Percentiles rank a stretch among this genome's conserved stretches.
These are phyloP conservation scores for Atta colombica DNA, from an alignment of 1,140 invertebrate genomes.

Conservation along the genomic window DNA sequence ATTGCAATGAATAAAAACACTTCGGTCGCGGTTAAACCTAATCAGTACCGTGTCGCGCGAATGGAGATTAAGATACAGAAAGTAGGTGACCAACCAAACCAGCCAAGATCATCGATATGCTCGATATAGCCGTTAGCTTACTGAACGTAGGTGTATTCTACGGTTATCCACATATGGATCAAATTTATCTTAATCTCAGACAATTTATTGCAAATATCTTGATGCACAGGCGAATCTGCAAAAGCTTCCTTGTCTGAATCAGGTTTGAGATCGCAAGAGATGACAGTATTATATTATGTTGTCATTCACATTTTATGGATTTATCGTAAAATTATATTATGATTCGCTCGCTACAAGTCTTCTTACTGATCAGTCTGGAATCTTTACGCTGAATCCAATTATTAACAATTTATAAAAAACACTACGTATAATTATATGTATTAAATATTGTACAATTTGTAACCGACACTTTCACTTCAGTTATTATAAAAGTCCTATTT, in stretches of 20 bases:
- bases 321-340: constrained; percentile 1
- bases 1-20: constrained; percentile 64
- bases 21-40: constrained; percentile 59
- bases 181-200: constrained; percentile 33
- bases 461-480: neutral
- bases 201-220: constrained; percentile 12
- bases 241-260: neutral
- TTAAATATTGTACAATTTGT: neutral
- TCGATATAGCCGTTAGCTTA: constrained; percentile 74
- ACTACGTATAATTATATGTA: neutral
- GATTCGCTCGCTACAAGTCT: neutral
- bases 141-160: constrained; percentile 65
- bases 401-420: neutral
- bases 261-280: neutral
- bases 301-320: neutral
- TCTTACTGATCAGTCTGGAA: neutral
- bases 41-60: constrained; percentile 61
- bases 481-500: neutral
- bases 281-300: constrained; percentile 16
- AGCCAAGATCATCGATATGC: constrained; percentile 65
- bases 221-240: neutral
- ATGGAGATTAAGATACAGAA: constrained; percentile 70
- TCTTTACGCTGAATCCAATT: neutral
- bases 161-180: constrained; percentile 26
- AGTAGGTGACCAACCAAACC: constrained; percentile 76